phyloP scores from a whole-genome alignment of 2,113 vertebrate genomes.

The Hassar affinis region DNA sequence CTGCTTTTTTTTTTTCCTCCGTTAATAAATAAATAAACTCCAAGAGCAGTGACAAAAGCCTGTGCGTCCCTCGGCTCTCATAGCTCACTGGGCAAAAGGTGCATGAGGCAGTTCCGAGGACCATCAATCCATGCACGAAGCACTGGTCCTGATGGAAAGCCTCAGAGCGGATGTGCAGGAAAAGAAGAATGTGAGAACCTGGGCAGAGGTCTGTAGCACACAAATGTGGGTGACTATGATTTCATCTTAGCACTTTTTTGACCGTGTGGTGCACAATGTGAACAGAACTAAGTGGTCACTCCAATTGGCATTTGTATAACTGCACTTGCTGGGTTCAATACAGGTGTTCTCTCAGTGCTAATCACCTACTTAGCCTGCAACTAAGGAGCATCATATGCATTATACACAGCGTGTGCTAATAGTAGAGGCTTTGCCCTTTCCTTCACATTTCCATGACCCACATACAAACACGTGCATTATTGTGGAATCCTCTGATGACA shows the following conservation, averaged over 20 bases:
- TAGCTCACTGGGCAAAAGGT: constrained; percentile 34
- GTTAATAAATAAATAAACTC: constrained; percentile 61
- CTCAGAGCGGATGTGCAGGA: constrained; percentile 50
- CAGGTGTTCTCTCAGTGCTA: background rate
- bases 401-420: background rate
- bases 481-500: background rate
- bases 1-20: constrained; percentile 38
- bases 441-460: background rate
- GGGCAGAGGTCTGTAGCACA: constrained; percentile 38
- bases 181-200: constrained; percentile 66
- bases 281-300: constrained; percentile 59
- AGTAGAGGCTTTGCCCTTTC: background rate
- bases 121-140: constrained; percentile 18
- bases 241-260: background rate
- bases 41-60: constrained; percentile 63
- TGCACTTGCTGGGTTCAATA: constrained; percentile 30
- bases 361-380: constrained; percentile 3
- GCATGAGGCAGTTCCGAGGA: constrained; percentile 6
- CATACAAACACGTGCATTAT: background rate
- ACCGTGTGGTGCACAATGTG: background rate
- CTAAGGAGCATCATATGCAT: background rate
- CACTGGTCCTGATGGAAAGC: constrained; percentile 22
- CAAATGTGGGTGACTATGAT: background rate
- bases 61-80: constrained; percentile 4
- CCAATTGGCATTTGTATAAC: constrained; percentile 67